phyloP scores from a whole-genome alignment of 2,113 vertebrate genomes.

The Eubucco bourcierii region DNA sequence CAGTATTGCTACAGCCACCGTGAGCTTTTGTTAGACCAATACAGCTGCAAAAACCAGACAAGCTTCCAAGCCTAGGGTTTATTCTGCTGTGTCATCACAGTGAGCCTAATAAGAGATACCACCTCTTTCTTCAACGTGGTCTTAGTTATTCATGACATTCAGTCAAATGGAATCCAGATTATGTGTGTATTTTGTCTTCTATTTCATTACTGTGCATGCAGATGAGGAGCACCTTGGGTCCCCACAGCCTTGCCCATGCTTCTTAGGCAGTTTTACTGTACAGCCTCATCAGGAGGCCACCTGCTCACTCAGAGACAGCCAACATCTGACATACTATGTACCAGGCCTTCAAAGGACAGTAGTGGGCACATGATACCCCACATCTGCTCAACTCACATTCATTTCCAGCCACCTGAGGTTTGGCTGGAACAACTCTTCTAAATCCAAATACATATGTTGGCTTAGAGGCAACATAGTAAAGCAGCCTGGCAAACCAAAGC shows the following conservation, averaged over 20 bases:
- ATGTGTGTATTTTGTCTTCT: background rate
- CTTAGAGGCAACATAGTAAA: slow-evolving; percentile 39
- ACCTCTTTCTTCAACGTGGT: background rate
- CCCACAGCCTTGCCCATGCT: background rate
- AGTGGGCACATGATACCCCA: background rate
- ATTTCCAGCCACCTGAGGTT: slow-evolving; percentile 26
- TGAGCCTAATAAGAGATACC: background rate
- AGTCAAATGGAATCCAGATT: background rate
- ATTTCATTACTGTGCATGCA: background rate
- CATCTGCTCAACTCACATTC: slow-evolving; percentile 19
- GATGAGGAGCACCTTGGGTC: background rate
- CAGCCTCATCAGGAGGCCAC: background rate
- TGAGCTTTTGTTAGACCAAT: background rate
- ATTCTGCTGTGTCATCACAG: background rate
- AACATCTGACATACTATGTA: background rate
- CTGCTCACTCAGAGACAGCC: background rate
- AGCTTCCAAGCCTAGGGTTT: background rate
- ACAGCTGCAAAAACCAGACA: background rate
- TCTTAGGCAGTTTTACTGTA: accelerated
- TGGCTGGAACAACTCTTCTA: slow-evolving; percentile 14
- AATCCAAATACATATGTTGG: slow-evolving; percentile 49
- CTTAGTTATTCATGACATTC: background rate
- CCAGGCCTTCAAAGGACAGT: background rate
- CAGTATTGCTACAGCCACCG: background rate
- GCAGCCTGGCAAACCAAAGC: slow-evolving; percentile 49